These are phyloP conservation scores for Aphidius gifuensis DNA, from an alignment of 1,140 invertebrate species.

Conservation along the genomic window DNA sequence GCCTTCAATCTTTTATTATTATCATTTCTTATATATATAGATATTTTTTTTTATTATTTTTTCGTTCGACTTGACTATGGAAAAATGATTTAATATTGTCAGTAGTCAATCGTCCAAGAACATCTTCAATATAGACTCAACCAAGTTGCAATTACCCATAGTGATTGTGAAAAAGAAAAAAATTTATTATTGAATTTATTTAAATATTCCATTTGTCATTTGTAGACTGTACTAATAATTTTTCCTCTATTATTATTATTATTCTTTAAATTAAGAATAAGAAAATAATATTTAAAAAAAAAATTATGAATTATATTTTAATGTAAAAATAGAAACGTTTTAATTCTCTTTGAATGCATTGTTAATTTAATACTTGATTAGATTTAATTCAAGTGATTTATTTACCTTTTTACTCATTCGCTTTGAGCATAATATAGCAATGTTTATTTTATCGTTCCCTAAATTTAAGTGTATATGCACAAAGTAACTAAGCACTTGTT, in stretches of 20 bases:
- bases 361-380: no score
- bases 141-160: conserved; percentile 19
- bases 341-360: no score
- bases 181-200: conserved; percentile 6
- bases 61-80: conserved; percentile 32
- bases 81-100: conserved; percentile 36
- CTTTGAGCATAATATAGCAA: conserved; percentile 14
- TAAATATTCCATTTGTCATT: conserved; percentile 20
- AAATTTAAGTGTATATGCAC: conserved; percentile 14
- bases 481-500: conserved; percentile 28
- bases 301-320: no score
- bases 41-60: background rate
- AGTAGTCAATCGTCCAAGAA: conserved; percentile 1
- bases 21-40: no score
- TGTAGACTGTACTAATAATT: background rate
- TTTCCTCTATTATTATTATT: no score
- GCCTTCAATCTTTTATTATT: conserved; percentile 13
- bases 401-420: conserved; percentile 10
- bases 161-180: background rate
- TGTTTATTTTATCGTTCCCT: conserved; percentile 16
- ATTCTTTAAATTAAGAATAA: no score
- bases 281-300: no score
- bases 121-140: conserved; percentile 12
- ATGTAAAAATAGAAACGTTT: no score
- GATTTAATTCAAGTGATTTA: background rate